These are phyloP conservation scores for Brachyhypopomus occidentalis DNA, from an alignment of 2,113 vertebrate genomes.

Conservation along the genomic window DNA sequence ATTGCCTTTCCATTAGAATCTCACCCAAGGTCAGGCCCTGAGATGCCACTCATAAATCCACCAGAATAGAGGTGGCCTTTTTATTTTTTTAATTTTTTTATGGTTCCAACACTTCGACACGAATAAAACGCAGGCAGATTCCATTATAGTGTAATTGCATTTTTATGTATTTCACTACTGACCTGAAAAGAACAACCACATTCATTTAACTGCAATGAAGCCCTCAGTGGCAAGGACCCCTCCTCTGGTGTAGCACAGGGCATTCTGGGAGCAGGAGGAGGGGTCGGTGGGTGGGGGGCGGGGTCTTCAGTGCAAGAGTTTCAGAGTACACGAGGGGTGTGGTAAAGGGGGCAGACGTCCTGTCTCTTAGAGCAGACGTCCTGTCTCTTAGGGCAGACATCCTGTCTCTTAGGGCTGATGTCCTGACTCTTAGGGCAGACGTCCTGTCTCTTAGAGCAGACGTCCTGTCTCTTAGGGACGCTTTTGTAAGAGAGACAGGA, in stretches of 20 bases:
- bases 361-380: too few relatives aligned
- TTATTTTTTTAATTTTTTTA: slow-evolving; percentile 60
- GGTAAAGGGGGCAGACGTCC: too few relatives aligned
- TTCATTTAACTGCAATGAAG: slow-evolving; percentile 69
- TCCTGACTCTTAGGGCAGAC: too few relatives aligned
- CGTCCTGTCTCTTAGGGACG: too few relatives aligned
- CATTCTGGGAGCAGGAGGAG: slow-evolving; percentile 34
- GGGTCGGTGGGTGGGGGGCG: slow-evolving; percentile 28
- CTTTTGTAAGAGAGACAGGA: too few relatives aligned
- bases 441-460: too few relatives aligned
- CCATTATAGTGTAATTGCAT: slow-evolving; percentile 74
- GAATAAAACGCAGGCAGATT: slow-evolving; percentile 53
- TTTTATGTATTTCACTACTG: slow-evolving; percentile 79
- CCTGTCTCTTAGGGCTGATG: too few relatives aligned
- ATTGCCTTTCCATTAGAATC: slow-evolving; percentile 43
- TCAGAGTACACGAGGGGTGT: too few relatives aligned
- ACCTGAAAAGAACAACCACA: slow-evolving; percentile 80
- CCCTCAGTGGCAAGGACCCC: slow-evolving; percentile 59
- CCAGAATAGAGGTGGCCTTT: slow-evolving; percentile 44
- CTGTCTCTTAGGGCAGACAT: too few relatives aligned
- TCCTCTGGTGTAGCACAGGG: slow-evolving; percentile 54
- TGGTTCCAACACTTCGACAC: slow-evolving; percentile 45
- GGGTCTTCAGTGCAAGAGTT: too few relatives aligned
- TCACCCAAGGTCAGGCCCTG: slow-evolving; percentile 60
- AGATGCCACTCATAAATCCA: slow-evolving; percentile 59